These are phyloP conservation scores for Turritopsis rubra DNA, from an alignment of 30 jellyfish, hydroid and myxozoan species.

Conservation along the genomic window DNA sequence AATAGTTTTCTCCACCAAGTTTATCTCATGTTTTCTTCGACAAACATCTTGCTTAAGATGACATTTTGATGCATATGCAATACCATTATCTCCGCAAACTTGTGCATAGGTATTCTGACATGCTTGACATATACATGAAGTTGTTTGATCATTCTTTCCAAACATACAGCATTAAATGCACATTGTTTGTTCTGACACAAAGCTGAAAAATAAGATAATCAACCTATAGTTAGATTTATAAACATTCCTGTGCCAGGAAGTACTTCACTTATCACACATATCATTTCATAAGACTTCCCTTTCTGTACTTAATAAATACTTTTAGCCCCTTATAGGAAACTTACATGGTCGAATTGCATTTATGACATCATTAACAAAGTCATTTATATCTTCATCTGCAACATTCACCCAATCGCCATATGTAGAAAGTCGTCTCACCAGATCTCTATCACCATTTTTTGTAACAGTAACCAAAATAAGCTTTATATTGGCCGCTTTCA, in stretches of 20 bases:
- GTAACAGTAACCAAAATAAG: background rate
- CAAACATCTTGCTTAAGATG: constrained; percentile 36
- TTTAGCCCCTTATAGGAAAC: background rate
- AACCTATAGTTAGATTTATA: too few relatives aligned
- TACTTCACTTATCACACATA: too few relatives aligned
- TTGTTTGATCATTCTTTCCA: constrained; percentile 14
- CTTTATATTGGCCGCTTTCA: background rate
- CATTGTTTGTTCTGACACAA: constrained; percentile 34
- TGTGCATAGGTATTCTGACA: constrained; percentile 28
- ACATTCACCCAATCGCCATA: background rate
- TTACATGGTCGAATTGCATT: background rate
- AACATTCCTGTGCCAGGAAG: too few relatives aligned
- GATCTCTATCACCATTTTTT: background rate
- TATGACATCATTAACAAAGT: background rate
- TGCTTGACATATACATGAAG: constrained; percentile 48
- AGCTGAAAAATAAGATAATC: constrained; percentile 30
- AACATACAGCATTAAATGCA: constrained; percentile 28
- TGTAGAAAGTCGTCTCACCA: background rate
- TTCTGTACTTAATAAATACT: background rate
- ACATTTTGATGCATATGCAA: constrained; percentile 55
- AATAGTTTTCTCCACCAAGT: constrained; percentile 23
- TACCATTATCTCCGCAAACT: constrained; percentile 76
- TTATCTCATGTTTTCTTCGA: background rate
- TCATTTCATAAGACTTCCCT: background rate
- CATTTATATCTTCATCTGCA: background rate